Percentiles rank a stretch among this genome's conserved stretches.
Evolutionary conservation across 2,113 vertebrate genomes (phyloP).

Genomic region (Pseudois nayaur): DNA sequence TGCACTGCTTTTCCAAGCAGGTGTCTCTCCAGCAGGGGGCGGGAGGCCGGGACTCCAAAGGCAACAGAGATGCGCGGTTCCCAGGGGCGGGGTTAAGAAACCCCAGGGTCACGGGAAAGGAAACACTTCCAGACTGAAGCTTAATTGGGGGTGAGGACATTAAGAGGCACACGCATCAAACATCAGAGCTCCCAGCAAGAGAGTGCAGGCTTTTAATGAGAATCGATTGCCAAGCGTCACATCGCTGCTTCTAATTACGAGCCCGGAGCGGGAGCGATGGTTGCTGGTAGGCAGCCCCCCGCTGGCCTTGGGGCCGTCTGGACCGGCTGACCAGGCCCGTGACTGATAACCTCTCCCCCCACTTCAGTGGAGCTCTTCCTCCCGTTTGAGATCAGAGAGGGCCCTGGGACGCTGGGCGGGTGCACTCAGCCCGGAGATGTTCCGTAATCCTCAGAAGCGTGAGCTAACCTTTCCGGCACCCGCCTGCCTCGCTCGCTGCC

Average conservation of each 20-base stretch:
- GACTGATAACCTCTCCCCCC: accelerated
- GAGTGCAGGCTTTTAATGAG: background rate
- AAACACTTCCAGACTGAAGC: background rate
- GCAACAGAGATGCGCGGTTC: accelerated
- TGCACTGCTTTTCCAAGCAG: accelerated
- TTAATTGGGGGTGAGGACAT: background rate
- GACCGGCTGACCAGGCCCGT: accelerated
- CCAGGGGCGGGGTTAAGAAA: accelerated
- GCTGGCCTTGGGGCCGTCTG: background rate
- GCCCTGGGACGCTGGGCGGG: accelerated
- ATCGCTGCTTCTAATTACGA: background rate
- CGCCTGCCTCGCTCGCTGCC: background rate
- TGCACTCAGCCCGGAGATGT: accelerated
- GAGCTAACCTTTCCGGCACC: accelerated
- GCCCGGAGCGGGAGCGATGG: accelerated
- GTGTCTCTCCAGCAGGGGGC: background rate
- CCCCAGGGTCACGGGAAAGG: background rate
- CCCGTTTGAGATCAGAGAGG: background rate
- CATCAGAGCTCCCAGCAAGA: accelerated
- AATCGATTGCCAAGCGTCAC: background rate
- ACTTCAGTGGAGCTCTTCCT: no score
- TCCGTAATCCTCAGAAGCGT: accelerated
- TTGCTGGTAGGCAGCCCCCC: background rate
- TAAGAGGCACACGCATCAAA: background rate
- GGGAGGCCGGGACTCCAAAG: accelerated